These are phyloP conservation scores for Virgularia gustaviana DNA, from an alignment of 92 coral and sea anemone species.

Conservation along the genomic window DNA sequence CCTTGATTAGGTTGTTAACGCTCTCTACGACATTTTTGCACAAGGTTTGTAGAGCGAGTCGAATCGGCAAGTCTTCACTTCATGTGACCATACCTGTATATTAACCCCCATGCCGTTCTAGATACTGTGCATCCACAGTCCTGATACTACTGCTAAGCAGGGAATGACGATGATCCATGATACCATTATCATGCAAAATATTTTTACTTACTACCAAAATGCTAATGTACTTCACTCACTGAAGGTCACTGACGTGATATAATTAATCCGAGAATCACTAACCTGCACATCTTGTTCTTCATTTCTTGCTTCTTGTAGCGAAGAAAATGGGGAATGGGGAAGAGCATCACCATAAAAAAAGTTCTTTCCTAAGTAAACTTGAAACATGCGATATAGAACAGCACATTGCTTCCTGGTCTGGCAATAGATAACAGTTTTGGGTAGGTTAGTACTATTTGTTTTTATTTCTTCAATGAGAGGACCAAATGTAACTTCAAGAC, in stretches of 20 bases:
- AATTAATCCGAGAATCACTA: not conserved
- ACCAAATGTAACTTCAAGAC: not conserved
- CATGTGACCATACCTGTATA: no score
- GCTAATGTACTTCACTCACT: not conserved
- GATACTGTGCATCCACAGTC: no score
- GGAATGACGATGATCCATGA: no score
- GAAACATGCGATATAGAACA: not conserved
- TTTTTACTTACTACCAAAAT: no score
- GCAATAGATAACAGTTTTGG: not conserved
- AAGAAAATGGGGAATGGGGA: constrained; percentile 26
- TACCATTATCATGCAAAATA: no score
- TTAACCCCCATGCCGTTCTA: no score
- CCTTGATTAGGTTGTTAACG: constrained; percentile 40
- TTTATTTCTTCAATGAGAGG: not conserved
- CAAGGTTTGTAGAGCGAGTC: no score
- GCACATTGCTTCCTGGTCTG: not conserved
- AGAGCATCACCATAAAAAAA: not conserved
- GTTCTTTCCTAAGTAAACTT: no score
- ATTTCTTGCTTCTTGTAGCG: constrained; percentile 35
- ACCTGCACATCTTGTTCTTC: constrained; percentile 37
- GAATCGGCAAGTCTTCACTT: no score
- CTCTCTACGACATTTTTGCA: constrained; percentile 50
- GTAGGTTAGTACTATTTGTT: not conserved
- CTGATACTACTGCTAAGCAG: no score
- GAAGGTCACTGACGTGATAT: not conserved